Conservation (phyloP, 1,140 invertebrate genomes). For the Planococcus citri region DNA sequence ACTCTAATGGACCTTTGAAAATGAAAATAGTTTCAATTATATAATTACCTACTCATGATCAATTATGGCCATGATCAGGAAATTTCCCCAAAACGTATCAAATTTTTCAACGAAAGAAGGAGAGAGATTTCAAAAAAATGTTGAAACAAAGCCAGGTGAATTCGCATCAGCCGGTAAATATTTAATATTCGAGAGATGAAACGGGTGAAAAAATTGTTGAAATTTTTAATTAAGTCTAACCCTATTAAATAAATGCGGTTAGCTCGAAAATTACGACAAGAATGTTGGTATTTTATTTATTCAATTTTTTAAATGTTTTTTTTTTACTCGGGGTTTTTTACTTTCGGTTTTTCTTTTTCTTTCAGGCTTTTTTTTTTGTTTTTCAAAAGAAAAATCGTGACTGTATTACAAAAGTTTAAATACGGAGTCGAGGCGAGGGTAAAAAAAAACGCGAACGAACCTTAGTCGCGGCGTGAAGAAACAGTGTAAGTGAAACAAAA, state of each 20-base stretch:
- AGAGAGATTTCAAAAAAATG: no score
- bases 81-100: no score
- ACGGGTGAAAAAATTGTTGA: background rate
- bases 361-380: no score
- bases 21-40: no score
- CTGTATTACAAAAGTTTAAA: background rate
- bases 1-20: no score
- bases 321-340: background rate
- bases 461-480: background rate
- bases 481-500: background rate
- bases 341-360: no score
- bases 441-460: background rate
- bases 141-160: no score
- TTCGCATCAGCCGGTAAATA: no score
- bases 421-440: background rate
- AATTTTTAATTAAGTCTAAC: background rate
- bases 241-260: background rate
- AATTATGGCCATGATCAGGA: no score
- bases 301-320: slow-evolving; percentile 7
- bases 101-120: no score
- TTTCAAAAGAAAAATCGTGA: background rate
- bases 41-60: no score
- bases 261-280: background rate
- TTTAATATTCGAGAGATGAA: background rate
- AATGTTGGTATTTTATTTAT: slow-evolving; percentile 8